phyloP scores from a whole-genome alignment of 2,888 invertebrate species.

The Phengaris alcon region DNA sequence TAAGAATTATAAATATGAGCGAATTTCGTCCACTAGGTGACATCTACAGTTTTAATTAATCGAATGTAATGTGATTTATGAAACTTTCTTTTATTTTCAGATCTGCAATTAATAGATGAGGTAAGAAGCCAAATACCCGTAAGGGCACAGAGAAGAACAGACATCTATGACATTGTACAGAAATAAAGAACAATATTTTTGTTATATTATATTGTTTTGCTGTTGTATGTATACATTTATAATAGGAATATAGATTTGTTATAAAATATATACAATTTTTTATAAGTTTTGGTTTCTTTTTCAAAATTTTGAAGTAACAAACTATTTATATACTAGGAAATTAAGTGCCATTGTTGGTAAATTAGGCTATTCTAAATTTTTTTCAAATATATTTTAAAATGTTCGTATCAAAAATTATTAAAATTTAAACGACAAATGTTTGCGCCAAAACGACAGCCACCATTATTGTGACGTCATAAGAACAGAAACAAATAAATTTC shows the following conservation, averaged over 20 bases:
- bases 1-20: too few relatives aligned
- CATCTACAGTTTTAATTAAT: too few relatives aligned
- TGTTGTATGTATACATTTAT: conserved; percentile 1
- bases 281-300: not conserved
- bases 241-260: not conserved
- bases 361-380: not conserved
- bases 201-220: conserved; percentile 7
- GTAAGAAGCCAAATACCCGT: conserved; percentile 92
- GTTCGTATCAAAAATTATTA: too few relatives aligned
- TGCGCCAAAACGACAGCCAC: too few relatives aligned
- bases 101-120: conserved; percentile 84
- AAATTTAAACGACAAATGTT: too few relatives aligned
- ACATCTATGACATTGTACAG: conserved; percentile 81
- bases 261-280: not conserved
- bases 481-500: too few relatives aligned
- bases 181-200: conserved; percentile 28
- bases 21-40: too few relatives aligned
- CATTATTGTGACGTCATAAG: too few relatives aligned
- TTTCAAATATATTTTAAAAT: too few relatives aligned
- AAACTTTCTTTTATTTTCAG: conserved; percentile 66
- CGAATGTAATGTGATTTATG: too few relatives aligned
- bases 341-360: too few relatives aligned
- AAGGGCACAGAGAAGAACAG: conserved; percentile 84
- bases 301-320: not conserved
- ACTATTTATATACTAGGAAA: too few relatives aligned